These are phyloP conservation scores for Catocala fraxini DNA, from an alignment of 2,888 invertebrate species.

Conservation along the genomic window DNA sequence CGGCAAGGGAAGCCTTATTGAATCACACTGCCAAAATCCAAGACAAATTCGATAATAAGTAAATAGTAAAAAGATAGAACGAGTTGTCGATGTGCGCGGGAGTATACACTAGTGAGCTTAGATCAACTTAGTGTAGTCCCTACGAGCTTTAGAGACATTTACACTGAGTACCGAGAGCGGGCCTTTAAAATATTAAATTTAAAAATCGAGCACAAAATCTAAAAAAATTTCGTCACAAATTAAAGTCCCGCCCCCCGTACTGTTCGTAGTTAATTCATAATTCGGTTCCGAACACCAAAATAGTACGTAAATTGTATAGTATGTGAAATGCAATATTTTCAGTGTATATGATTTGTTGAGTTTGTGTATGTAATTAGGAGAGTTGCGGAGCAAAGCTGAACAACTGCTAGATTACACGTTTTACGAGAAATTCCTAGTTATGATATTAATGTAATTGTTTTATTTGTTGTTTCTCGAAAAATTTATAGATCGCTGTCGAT, in stretches of 20 bases:
- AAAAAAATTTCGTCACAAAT: conserved; percentile 48
- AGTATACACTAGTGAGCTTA: conserved; percentile 67
- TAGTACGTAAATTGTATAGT: conserved; percentile 82
- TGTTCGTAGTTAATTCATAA: conserved; percentile 66
- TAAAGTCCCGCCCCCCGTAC: conserved; percentile 54
- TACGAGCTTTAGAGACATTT: conserved; percentile 76
- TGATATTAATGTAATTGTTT: conserved; percentile 17
- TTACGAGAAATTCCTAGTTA: conserved; percentile 11
- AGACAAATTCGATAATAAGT: conserved; percentile 52
- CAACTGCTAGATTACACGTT: conserved; percentile 11
- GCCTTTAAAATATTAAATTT: conserved; percentile 33
- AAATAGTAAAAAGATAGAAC: conserved; percentile 47
- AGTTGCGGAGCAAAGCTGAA: conserved; percentile 34
- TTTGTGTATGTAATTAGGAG: conserved; percentile 61
- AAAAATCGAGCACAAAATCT: conserved; percentile 42
- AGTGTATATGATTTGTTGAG: conserved; percentile 78
- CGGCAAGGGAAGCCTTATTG: conserved; percentile 35
- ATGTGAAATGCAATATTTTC: conserved; percentile 78
- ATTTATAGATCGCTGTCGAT: conserved; percentile 1
- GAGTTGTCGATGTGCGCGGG: conserved; percentile 78
- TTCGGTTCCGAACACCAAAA: conserved; percentile 82
- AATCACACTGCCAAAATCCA: conserved; percentile 68
- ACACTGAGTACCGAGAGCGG: conserved; percentile 52
- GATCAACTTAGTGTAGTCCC: conserved; percentile 76
- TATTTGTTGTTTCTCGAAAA: background rate